These are phyloP conservation scores for Dasypolia templi DNA, from an alignment of 2,888 invertebrate genomes.

Conservation along the genomic window DNA sequence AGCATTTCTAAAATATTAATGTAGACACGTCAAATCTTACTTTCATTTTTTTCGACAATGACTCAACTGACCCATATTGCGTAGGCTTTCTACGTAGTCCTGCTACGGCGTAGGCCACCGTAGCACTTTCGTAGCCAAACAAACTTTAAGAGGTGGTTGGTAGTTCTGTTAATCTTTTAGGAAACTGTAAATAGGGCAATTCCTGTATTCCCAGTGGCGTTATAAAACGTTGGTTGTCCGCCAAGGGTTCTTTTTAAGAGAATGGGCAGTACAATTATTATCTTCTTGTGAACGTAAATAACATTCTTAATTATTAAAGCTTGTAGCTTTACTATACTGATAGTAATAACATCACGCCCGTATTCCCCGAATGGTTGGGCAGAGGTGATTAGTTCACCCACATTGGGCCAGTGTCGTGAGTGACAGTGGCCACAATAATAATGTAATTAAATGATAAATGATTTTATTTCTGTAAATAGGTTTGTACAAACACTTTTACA, in stretches of 20 bases:
- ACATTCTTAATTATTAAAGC: too few species aligned
- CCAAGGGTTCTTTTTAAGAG: background rate
- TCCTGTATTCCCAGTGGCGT: background rate
- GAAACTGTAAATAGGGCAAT: background rate
- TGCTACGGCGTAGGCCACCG: conserved; percentile 73
- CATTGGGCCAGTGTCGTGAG: too few species aligned
- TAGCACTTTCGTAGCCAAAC: conserved; percentile 61
- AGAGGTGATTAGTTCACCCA: too few species aligned
- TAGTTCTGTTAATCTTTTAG: background rate
- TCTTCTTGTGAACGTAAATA: background rate
- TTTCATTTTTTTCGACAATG: background rate
- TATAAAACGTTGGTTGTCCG: background rate
- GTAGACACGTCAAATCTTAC: background rate
- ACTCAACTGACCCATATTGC: conserved; percentile 1
- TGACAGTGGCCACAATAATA: too few species aligned
- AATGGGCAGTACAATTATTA: too few species aligned
- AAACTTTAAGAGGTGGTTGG: conserved; percentile 1
- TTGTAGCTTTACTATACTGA: too few species aligned
- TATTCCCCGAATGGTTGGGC: too few species aligned
- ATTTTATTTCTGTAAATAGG: too few species aligned
- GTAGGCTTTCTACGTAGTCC: conserved; percentile 49
- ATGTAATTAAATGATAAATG: too few species aligned
- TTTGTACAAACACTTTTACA: too few species aligned
- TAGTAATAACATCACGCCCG: too few species aligned
- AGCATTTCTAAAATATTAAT: background rate